phyloP scores from a whole-genome alignment of 2,797 vertebrate genomes.

The Pseudochromis fuscus region DNA sequence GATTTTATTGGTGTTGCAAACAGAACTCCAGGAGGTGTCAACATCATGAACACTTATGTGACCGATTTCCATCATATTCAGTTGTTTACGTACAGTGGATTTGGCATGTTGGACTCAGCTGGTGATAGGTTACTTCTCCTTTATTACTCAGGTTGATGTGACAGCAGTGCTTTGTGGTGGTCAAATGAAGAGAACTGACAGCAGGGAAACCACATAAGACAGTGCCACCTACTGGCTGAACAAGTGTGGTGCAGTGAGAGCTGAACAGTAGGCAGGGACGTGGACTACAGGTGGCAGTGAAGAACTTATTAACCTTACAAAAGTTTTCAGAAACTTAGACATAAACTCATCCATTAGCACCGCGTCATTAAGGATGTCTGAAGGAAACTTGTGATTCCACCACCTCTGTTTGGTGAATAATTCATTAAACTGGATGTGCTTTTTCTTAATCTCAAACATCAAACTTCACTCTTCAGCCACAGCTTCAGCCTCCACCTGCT shows the following conservation, averaged over 20 bases:
- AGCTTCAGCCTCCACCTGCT: slow-evolving; percentile 52
- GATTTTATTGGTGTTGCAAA: slow-evolving; percentile 64
- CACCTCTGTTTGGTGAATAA: not conserved
- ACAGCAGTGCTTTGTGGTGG: slow-evolving; percentile 30
- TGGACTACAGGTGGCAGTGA: too few species aligned
- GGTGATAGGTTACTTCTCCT: not conserved
- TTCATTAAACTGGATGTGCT: not conserved
- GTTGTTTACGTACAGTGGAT: slow-evolving; percentile 17
- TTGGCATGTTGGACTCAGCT: slow-evolving; percentile 7
- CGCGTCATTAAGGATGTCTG: not conserved
- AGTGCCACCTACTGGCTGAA: slow-evolving; percentile 53
- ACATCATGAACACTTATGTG: slow-evolving; percentile 7
- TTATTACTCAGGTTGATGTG: not conserved
- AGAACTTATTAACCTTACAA: not conserved
- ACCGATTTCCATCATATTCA: slow-evolving; percentile 1
- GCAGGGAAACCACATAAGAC: slow-evolving; percentile 30
- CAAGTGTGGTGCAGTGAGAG: slow-evolving; percentile 14
- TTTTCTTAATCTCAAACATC: slow-evolving; percentile 31
- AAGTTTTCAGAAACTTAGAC: slow-evolving; percentile 13
- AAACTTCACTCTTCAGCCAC: slow-evolving; percentile 57
- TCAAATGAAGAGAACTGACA: not conserved
- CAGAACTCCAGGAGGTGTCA: slow-evolving; percentile 32
- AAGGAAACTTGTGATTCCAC: too few species aligned
- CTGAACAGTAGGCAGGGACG: slow-evolving; percentile 15
- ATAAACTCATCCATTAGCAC: not conserved